Evolutionary conservation across 2,797 vertebrate genomes (phyloP), one percentile per base, ranked within the genome.

Genomic region (Poecilia gillii): DNA sequence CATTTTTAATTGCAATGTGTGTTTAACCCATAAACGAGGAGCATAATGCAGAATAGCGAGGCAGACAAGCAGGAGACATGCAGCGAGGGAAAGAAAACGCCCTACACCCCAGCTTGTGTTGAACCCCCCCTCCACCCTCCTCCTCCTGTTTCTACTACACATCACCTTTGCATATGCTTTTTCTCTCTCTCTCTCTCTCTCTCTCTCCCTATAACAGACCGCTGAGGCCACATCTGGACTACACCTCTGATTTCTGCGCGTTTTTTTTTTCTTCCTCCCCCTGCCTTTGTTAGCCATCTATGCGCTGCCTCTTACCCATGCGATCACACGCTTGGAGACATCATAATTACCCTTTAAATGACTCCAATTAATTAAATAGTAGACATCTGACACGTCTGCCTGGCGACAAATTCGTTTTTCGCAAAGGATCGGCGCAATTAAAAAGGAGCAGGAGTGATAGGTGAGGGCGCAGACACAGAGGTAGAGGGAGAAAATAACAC

Each of bases 21-120:
- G 28, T 75, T 53, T 47, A 76, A 76, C 62, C n/a, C 81, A 55
- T 64, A 80, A 81, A 68, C 41, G 64, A 75, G 55, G 64, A 49
- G 45, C 36, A 16, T 80, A 64, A 55, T 20, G 76, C 82, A 87
- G 87, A 92, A 72, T 88, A 88, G 88, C 90, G 91, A 83, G 81
- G 73, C 81, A 92, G 88, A 92, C 88, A 92, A n/a, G 87, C 89
- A 87, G 91, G 85, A 89, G 85, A 94, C 91, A 88, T 88, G 84
- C 77, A 77, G 79, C 77, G 77, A 83, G 78, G 86, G 79, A 82
- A 86, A 95, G 95, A 96, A 96, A 96, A 96, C 96, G 96, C 96
- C 96, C 96, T 95, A 94, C 90, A 91, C 41, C 5, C 47, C 49
- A 93, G 86, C 92, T 92, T 90, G 86, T 90, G 92, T 92, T 87